Conservation (phyloP, 1,140 invertebrate genomes). For the Plectrocnemia conspersa region DNA sequence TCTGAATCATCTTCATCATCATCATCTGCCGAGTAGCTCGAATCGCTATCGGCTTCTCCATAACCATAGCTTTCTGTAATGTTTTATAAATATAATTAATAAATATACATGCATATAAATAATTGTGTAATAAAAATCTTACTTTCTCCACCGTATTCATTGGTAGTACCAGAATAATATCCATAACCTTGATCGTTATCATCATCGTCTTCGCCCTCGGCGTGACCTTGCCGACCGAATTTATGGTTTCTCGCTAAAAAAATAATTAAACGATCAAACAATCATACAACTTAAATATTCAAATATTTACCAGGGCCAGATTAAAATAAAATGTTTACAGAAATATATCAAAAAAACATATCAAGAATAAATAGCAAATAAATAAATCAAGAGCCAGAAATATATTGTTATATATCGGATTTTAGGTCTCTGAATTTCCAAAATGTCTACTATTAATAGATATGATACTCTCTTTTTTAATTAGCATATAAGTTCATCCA, state of each 20-base stretch:
- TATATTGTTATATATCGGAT: too few relatives aligned
- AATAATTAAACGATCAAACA: not conserved
- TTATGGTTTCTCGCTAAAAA: constrained; percentile 69
- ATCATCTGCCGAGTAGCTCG: constrained; percentile 43
- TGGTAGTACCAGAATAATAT: constrained; percentile 37
- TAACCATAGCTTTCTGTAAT: constrained; percentile 42
- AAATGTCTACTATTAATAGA: too few relatives aligned
- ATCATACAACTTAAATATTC: too few relatives aligned
- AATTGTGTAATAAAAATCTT: constrained; percentile 10
- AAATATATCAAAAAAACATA: too few relatives aligned
- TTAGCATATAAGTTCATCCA: constrained; percentile 14
- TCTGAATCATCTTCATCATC: constrained; percentile 53
- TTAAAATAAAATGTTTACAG: too few relatives aligned
- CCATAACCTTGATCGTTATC: constrained; percentile 49
- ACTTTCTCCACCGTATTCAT: constrained; percentile 35
- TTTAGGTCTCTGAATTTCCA: too few relatives aligned
- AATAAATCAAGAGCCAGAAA: too few relatives aligned
- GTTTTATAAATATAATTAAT: constrained; percentile 1
- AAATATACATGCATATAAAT: not conserved
- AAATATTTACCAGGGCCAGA: too few relatives aligned
- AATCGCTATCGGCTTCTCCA: constrained; percentile 46
- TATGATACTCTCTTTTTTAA: not conserved
- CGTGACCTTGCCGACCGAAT: constrained; percentile 73
- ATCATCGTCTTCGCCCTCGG: constrained; percentile 52
- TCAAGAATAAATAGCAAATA: too few relatives aligned